phyloP scores from a whole-genome alignment of 2,888 invertebrate species.

The Drosophila longiperda region DNA sequence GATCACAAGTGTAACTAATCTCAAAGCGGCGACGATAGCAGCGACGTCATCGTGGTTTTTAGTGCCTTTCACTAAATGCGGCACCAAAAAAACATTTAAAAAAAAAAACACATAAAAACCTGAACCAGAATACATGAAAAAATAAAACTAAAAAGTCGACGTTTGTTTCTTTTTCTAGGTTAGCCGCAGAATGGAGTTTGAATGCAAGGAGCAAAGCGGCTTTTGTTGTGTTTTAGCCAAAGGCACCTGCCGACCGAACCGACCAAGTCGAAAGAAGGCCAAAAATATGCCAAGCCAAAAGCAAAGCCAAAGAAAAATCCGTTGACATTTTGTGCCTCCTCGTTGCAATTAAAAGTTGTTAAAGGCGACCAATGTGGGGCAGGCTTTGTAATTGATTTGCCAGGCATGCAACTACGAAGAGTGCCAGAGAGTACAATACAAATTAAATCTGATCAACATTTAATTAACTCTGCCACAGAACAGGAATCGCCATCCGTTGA shows the following conservation, averaged over 20 bases:
- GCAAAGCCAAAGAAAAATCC: conserved; percentile 23
- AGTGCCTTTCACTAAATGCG: conserved; percentile 72
- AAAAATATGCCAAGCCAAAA: conserved; percentile 55
- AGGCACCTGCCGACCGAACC: conserved; percentile 65
- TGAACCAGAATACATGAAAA: conserved; percentile 52
- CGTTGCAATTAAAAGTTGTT: conserved; percentile 71
- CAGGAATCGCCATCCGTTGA: neutral
- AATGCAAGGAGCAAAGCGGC: conserved; percentile 36
- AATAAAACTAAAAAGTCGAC: conserved; percentile 35
- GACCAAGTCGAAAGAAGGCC: conserved; percentile 31
- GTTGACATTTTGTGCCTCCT: conserved; percentile 76
- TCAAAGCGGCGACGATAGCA: conserved; percentile 57
- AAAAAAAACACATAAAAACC: conserved; percentile 42
- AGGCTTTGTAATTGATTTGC: conserved; percentile 70
- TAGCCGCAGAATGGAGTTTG: conserved; percentile 58
- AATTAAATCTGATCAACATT: conserved; percentile 36
- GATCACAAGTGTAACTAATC: conserved; percentile 82
- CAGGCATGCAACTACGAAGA: conserved; percentile 36
- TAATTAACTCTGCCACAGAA: conserved; percentile 25
- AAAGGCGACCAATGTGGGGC: conserved; percentile 54
- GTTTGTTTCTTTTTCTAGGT: conserved; percentile 64
- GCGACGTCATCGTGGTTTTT: conserved; percentile 64
- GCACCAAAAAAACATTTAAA: conserved; percentile 9
- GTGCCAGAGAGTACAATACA: conserved; percentile 6
- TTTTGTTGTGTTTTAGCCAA: conserved; percentile 26